These are phyloP conservation scores for Gymnocephalus cernua DNA, from an alignment of 2,113 vertebrate species.

Conservation along the genomic window DNA sequence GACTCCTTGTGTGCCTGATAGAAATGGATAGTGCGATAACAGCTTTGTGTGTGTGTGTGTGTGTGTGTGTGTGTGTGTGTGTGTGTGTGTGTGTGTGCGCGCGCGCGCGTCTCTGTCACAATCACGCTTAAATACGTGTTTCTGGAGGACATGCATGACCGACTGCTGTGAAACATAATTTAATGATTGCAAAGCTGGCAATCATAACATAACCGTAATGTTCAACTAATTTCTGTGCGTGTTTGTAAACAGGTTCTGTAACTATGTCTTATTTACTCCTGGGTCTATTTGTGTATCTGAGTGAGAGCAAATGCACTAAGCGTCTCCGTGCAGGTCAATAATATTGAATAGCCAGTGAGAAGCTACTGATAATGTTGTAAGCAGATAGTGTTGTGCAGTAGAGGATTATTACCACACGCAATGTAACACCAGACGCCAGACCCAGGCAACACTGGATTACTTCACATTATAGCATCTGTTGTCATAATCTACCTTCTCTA, in stretches of 20 bases:
- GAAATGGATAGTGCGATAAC: constrained; percentile 13
- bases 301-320: constrained; percentile 56
- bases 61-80: no score
- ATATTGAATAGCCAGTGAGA: constrained; percentile 79
- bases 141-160: neutral
- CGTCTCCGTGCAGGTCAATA: constrained; percentile 71
- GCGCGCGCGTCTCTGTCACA: no score
- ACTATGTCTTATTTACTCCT: constrained; percentile 61
- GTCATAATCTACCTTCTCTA: neutral
- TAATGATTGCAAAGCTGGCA: constrained; percentile 12
- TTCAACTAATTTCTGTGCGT: neutral
- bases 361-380: constrained; percentile 72
- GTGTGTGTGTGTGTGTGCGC: neutral
- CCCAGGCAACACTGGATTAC: constrained; percentile 19
- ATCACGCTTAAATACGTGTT: neutral
- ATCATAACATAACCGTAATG: neutral
- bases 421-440: neutral
- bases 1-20: neutral
- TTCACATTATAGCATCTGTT: neutral
- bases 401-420: constrained; percentile 47
- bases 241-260: constrained; percentile 1
- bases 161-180: constrained; percentile 2
- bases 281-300: constrained; percentile 52
- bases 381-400: constrained; percentile 55
- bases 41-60: neutral